Evolutionary conservation across 2,888 invertebrate genomes (phyloP).

Genomic region (Cactoblastis cactorum): DNA sequence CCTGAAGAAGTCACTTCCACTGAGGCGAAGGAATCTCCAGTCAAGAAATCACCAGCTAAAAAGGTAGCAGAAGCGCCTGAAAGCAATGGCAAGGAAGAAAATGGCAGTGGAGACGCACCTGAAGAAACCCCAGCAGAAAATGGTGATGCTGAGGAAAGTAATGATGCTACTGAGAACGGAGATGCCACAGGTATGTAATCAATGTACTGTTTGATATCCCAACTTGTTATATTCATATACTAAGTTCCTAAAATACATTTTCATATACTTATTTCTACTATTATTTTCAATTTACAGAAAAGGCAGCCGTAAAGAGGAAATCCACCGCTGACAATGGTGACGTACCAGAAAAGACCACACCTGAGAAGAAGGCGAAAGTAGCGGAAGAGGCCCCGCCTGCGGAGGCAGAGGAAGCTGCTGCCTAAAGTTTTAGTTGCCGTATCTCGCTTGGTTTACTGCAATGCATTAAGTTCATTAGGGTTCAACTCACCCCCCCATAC

Average conservation of each 20-base stretch:
- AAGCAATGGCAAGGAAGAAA: conserved; percentile 72
- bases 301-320: conserved; percentile 84
- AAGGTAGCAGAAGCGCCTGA: conserved; percentile 67
- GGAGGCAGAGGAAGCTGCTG: conserved; percentile 80
- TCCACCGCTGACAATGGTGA: conserved; percentile 79
- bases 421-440: conserved; percentile 56
- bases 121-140: conserved; percentile 63
- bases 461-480: conserved; percentile 72
- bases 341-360: conserved; percentile 80
- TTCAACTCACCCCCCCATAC: conserved; percentile 57
- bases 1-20: conserved; percentile 72
- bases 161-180: conserved; percentile 70
- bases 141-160: conserved; percentile 68
- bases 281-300: conserved; percentile 52
- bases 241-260: too few relatives aligned
- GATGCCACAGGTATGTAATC: conserved; percentile 56
- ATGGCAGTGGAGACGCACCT: conserved; percentile 58
- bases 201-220: too few relatives aligned
- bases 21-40: conserved; percentile 70
- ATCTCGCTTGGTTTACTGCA: conserved; percentile 71
- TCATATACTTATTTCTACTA: too few relatives aligned
- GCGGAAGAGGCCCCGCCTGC: conserved; percentile 78
- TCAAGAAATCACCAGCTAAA: conserved; percentile 73
- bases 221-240: too few relatives aligned
- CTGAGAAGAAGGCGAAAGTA: conserved; percentile 86